A percentile compares a stretch with the other conserved stretches of the same genome.
These are phyloP conservation scores for Aphrophora alni DNA, from an alignment of 2,888 invertebrate genomes.

Conservation along the genomic window DNA sequence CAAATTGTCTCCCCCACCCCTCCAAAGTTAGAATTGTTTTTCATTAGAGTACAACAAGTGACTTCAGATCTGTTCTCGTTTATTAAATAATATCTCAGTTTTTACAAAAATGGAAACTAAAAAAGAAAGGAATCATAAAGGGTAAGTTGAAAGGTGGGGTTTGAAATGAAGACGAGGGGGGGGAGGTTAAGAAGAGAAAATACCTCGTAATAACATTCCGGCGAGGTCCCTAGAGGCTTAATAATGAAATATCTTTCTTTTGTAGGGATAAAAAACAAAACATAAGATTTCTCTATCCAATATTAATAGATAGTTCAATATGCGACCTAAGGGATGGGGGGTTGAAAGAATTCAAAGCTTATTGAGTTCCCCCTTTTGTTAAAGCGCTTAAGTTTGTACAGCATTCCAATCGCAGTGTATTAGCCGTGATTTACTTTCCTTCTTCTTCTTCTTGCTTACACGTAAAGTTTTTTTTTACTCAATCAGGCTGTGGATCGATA, in stretches of 20 bases:
- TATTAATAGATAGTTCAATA: constrained; percentile 9
- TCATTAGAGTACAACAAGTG: constrained; percentile 2
- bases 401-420: neutral
- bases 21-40: neutral
- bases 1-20: neutral
- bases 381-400: constrained; percentile 6
- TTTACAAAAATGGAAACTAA: neutral
- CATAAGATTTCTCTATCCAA: constrained; percentile 9
- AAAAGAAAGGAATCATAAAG: neutral
- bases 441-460: neutral
- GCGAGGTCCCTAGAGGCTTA: neutral
- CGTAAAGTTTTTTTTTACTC: neutral
- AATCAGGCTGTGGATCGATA: neutral
- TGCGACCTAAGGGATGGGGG: neutral
- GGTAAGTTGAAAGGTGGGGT: neutral
- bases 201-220: constrained; percentile 9
- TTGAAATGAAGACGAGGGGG: neutral
- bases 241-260: constrained; percentile 9
- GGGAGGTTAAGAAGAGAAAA: neutral
- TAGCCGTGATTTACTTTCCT: neutral
- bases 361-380: neutral
- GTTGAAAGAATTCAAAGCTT: neutral
- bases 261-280: constrained; percentile 6
- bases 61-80: neutral
- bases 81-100: neutral